Evolutionary conservation across 2,797 vertebrate genomes (phyloP), one percentile per base, ranked within the genome.

Genomic region (Atherinosoma microstoma): DNA sequence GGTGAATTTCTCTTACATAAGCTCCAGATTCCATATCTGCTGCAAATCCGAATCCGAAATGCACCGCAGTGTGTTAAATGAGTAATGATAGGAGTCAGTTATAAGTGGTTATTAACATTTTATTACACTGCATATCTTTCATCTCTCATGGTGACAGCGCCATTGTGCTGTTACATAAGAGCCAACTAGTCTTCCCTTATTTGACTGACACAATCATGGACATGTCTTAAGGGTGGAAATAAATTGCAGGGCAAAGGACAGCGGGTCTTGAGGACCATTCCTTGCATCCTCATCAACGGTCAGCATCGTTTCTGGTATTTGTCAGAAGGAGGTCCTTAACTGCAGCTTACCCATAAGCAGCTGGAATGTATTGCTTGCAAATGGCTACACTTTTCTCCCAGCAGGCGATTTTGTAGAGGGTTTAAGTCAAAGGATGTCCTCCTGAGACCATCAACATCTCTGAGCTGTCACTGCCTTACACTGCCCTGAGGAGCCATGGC

Each of bases 31-130:
- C 27, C 7, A 45, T 27, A 78, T 78, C 71, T 59, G 40, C 47
- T 64, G 65, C 57, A 57, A 73, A 70, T 78, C 67, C 53, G 36
- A 59, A 45, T 80, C 66, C 53, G 70, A 73, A 79, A 83, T 45
- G 58, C 58, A 82, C 75, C 49, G 12, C 54, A 84, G 80, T 53
- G 63, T 64, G 67, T 73, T 80, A 70, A 65, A 84, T 67, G 66
- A n/a, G 27, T 85, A 83, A 85, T 73, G 80, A 87, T 57, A 75
- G 80, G 79, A 85, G 82, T 87, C 70, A 70, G 75, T 80, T 67
- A 67, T 84, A 88, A 91, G 83, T 83, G 79, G 81, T 78, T 68
- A 62, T 91, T 90, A 89, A 89, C 83, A 78, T 90, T 89, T 89
- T 74, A 83, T 73, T 67, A 59, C 70, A 30, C 24, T 76, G 75